Evolutionary conservation across 2,797 vertebrate genomes (phyloP), one percentile per base, ranked within the genome.

Genomic region (Rhyacichthys aspro): DNA sequence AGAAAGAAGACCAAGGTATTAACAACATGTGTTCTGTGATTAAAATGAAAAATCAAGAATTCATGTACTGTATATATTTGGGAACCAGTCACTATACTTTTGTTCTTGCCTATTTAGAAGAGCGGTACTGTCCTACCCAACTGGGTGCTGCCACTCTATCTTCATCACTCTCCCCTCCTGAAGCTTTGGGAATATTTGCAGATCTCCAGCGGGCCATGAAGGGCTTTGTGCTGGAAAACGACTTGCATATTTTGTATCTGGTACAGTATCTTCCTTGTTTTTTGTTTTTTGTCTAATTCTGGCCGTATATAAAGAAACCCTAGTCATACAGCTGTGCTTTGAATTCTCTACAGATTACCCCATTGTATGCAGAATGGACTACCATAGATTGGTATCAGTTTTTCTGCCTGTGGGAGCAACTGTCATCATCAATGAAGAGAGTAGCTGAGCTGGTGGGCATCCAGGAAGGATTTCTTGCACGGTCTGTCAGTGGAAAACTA

Each of bases 191-290:
- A 67, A 95, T 99, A 87, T 98, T 99, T 92, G 95, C 96, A 70
- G 98, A 99, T 78, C 93, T 99, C 41, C 98, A 99, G 81, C 93
- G 94, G 82, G 96, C 98, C 55, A 98, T 98, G 97, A 99, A 99
- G 78, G 94, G 95, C 54, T 98, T 99, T 85, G 97, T 99, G 48
- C 86, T 99, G 74, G 98, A 99, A 88, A 99, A 95, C 46, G 96
- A 99, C 81, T 86, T 99, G 61, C 97, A 99, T 83, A 94, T 96
- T 62, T 91, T 99, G n/a, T 99, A 97, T 88, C 87, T 97, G 94
- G 98, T 93, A 55, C 16, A 56, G 33, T n/a, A 37, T 44, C 8
- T 60, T 67, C n/a, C n/a, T n/a, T n/a, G n/a, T n/a, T 0, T 11
- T 11, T 47, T 39, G 43, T 17, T 36, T 14, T 6, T 44, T 47